A percentile compares a stretch with the other conserved stretches of the same genome.
phyloP scores from a whole-genome alignment of 2,113 vertebrate genomes.

The Piliocolobus tephrosceles region DNA sequence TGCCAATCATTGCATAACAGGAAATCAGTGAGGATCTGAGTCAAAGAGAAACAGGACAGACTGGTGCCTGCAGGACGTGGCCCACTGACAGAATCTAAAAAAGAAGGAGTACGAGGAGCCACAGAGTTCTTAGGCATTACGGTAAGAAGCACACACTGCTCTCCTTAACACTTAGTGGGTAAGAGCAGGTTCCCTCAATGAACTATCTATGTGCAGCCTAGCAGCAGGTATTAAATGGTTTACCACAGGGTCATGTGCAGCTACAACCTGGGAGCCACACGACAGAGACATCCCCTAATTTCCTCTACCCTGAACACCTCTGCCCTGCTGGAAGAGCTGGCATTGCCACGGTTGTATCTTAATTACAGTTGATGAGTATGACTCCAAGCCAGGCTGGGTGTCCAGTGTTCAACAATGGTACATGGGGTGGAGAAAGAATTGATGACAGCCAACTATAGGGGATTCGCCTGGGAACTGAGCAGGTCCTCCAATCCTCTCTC shows the following conservation, averaged over 20 bases:
- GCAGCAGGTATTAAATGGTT: neutral
- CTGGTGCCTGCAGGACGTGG: neutral
- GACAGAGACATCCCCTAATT: neutral
- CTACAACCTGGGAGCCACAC: neutral
- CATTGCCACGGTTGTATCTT: neutral
- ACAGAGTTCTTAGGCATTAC: neutral
- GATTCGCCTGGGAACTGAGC: neutral
- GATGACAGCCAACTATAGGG: neutral
- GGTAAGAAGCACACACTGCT: neutral
- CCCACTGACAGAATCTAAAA: neutral
- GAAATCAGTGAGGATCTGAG: neutral
- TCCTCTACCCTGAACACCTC: neutral
- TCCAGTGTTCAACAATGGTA: neutral
- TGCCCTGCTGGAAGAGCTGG: neutral
- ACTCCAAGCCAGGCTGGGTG: neutral
- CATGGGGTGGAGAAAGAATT: neutral
- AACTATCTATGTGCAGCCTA: neutral
- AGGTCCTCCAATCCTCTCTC: neutral
- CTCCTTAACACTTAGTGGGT: neutral
- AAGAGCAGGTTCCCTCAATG: neutral
- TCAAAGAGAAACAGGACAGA: neutral
- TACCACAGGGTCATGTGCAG: accelerated
- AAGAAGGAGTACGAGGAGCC: neutral
- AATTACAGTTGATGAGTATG: neutral
- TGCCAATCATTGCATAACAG: neutral